phyloP scores from a whole-genome alignment of 2,888 invertebrate species.

The Liopterus haemorrhoidalis region DNA sequence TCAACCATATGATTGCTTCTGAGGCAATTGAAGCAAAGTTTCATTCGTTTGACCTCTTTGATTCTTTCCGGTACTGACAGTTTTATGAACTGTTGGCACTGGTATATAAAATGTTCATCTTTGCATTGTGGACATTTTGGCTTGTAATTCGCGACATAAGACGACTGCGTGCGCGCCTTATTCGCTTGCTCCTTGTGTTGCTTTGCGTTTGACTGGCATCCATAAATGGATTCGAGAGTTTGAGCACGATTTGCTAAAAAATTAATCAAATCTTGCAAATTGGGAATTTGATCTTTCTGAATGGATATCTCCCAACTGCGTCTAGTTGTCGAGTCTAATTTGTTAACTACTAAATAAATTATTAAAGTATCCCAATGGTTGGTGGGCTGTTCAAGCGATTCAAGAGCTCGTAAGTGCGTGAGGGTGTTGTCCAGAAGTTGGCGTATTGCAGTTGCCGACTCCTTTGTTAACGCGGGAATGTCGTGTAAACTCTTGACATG shows the following conservation, averaged over 20 bases:
- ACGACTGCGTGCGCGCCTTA: background rate
- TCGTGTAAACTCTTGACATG: constrained; percentile 20
- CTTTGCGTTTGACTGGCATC: background rate
- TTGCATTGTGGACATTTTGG: constrained; percentile 1
- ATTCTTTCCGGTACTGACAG: constrained; percentile 5
- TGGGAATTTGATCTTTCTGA: background rate
- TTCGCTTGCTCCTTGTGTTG: background rate
- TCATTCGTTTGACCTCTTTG: background rate
- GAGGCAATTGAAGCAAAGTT: constrained; percentile 6
- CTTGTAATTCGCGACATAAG: background rate
- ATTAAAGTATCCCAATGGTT: constrained; percentile 32
- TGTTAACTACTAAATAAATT: constrained; percentile 24
- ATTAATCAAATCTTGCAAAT: constrained; percentile 1
- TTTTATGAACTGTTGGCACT: background rate
- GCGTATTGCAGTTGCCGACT: constrained; percentile 8
- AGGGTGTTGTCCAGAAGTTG: constrained; percentile 15
- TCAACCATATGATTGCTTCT: background rate
- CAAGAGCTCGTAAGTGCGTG: constrained; percentile 32
- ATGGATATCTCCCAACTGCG: constrained; percentile 27
- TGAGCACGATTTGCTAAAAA: background rate
- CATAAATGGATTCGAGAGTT: background rate
- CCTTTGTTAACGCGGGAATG: constrained; percentile 4
- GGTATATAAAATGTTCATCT: constrained; percentile 2
- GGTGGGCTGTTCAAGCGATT: constrained; percentile 28
- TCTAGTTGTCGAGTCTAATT: constrained; percentile 27